Conservation (phyloP, 2,888 invertebrate species). For the Oscheius myriophilus region DNA sequence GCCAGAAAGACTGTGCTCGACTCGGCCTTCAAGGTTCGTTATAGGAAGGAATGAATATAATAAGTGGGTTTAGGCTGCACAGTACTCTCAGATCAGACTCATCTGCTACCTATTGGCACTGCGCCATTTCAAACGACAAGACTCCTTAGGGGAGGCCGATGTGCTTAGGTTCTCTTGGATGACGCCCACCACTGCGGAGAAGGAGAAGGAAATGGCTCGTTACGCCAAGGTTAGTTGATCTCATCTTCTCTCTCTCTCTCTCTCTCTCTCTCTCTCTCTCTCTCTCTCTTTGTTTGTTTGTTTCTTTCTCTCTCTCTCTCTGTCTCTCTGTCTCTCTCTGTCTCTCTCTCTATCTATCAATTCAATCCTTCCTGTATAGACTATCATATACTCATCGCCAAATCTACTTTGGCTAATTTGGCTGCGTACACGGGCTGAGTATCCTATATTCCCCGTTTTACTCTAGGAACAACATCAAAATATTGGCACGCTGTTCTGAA, state of each 20-base stretch:
- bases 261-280: too few species aligned
- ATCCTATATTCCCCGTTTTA: too few species aligned
- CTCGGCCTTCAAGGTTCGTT: conserved; percentile 17
- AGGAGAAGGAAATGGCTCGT: not conserved
- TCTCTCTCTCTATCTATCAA: not conserved
- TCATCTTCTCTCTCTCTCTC: too few species aligned
- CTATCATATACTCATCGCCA: not conserved
- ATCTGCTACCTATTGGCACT: conserved; percentile 16
- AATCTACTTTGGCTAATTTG: too few species aligned
- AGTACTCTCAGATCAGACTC: conserved; percentile 15
- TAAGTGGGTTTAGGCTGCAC: conserved; percentile 5
- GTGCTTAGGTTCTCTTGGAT: conserved; percentile 13
- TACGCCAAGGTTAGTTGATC: too few species aligned
- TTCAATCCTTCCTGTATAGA: too few species aligned
- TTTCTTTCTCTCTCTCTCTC: too few species aligned
- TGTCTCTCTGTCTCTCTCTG: not conserved
- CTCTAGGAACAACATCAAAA: too few species aligned
- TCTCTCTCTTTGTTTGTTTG: too few species aligned
- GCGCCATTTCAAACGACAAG: conserved; percentile 16
- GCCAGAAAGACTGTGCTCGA: conserved; percentile 4
- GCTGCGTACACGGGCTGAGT: too few species aligned
- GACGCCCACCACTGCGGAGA: conserved; percentile 9
- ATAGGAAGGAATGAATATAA: not conserved
- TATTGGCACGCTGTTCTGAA: too few species aligned
- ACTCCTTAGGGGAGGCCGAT: conserved; percentile 3